A percentile compares a stretch with the other conserved stretches of the same genome.
These are phyloP conservation scores for Rhinichthys osculus DNA, from an alignment of 2,797 vertebrate species.

Conservation along the genomic window DNA sequence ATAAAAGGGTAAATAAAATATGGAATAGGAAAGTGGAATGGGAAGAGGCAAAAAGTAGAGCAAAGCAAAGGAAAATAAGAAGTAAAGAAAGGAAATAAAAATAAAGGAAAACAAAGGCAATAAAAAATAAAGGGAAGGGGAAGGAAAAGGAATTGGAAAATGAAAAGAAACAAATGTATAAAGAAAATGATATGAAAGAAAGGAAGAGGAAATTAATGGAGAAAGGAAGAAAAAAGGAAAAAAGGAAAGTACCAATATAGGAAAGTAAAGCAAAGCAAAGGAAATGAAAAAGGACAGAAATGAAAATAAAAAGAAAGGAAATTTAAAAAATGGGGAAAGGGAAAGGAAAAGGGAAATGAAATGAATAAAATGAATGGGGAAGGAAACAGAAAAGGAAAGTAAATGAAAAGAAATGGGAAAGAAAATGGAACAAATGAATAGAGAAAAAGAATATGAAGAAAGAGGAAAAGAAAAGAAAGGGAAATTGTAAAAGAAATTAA, in stretches of 20 bases:
- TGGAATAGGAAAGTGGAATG: constrained; percentile 63
- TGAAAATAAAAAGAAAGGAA: constrained; percentile 66
- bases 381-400: neutral
- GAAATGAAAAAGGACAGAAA: neutral
- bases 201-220: neutral
- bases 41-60: neutral
- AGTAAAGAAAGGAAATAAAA: neutral
- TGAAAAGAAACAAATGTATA: neutral
- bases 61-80: no score
- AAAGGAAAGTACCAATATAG: neutral
- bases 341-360: neutral
- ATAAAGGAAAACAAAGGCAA: neutral
- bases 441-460: neutral
- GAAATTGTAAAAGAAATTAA: neutral
- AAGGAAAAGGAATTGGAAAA: neutral
- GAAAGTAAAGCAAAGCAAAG: constrained; percentile 65
- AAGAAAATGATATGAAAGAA: neutral
- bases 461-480: no score
- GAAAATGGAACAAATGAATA: neutral
- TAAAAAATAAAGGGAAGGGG: constrained; percentile 65
- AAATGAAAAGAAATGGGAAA: constrained; percentile 38
- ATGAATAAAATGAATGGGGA: constrained; percentile 9
- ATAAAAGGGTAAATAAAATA: neutral
- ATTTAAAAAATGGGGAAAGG: constrained; percentile 56
- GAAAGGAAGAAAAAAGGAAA: neutral